Base-by-base conservation (phyloP, 1,140 invertebrate genomes). In the Drosophila tani region DNA sequence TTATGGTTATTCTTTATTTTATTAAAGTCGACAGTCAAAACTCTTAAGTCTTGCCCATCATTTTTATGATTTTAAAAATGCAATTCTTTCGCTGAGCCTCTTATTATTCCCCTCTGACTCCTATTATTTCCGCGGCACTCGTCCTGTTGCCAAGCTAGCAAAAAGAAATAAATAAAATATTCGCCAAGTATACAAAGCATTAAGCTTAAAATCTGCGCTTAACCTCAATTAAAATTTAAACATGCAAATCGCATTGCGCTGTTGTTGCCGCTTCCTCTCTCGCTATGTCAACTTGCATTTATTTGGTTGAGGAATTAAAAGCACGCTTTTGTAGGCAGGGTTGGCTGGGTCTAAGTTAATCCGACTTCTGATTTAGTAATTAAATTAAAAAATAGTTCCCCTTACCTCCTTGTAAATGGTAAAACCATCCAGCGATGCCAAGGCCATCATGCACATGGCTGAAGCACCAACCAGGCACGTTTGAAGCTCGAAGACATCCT, bases 161-260 rank as follows among this genome's bases (percentile, higher is more conserved):
- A 67, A 63, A 76, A 66, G 43, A 60, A 80, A 81, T 75, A 79
- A 86, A 82, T 80, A 79, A 73, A 79, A 82, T 67, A 70, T 79
- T 80, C 59, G 59, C 50, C 27, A 40, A 82, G 67, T 55, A 29
- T 35, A 51, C 21, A 60, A 71, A 41, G 45, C 45, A 66, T 67
- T 59, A 57, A 71, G 60, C 73, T 27, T 46, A 50, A 81, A 88
- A 88, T 90, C 85, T 84, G 69, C 78, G 74, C 85, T 88, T 88
- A 88, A 79, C 85, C 85, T 79, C 84, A 84, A 90, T 88, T 90
- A 85, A 85, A 82, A 90, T 84, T 79, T 82, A 84, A 90, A 90
- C 78, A 88, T 90, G 80, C 87, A 79, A 84, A 88, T 71, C 63
- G 47, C 70, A 71, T 47, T 67, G 55, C 65, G 40, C 40, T 40